These are phyloP conservation scores for Caretta caretta DNA, from an alignment of 2,113 vertebrate genomes.

Conservation along the genomic window DNA sequence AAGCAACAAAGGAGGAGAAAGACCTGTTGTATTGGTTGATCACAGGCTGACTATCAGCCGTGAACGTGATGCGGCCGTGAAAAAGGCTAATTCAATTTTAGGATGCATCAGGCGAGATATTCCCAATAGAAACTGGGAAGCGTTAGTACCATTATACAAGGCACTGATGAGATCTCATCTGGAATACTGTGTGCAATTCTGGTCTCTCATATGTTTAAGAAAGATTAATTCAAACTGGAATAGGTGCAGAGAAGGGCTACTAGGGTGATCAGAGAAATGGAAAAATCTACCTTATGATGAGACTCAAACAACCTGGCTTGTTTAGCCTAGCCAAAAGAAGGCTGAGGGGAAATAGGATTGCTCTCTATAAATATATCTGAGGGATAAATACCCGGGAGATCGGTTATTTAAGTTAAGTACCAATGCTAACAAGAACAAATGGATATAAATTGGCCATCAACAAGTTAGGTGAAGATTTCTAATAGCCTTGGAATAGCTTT, in stretches of 20 bases:
- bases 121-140: too few species aligned
- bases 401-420: not conserved
- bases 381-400: not conserved
- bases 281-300: not conserved
- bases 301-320: not conserved
- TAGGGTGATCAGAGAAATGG: not conserved
- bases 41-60: too few species aligned
- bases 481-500: not conserved
- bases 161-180: too few species aligned
- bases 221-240: not conserved
- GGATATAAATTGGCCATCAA: not conserved
- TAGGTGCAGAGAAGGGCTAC: not conserved
- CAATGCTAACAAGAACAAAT: not conserved
- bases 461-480: not conserved
- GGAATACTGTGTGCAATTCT: not conserved
- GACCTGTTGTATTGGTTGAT: too few species aligned
- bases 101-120: too few species aligned
- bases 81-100: too few species aligned
- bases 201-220: not conserved
- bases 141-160: too few species aligned
- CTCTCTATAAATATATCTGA: not conserved
- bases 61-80: too few species aligned
- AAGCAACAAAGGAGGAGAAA: too few species aligned
- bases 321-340: not conserved
- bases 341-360: not conserved